Evolutionary conservation across 2,888 invertebrate species (phyloP).

Genomic region (Drosophila trichaetosa): DNA sequence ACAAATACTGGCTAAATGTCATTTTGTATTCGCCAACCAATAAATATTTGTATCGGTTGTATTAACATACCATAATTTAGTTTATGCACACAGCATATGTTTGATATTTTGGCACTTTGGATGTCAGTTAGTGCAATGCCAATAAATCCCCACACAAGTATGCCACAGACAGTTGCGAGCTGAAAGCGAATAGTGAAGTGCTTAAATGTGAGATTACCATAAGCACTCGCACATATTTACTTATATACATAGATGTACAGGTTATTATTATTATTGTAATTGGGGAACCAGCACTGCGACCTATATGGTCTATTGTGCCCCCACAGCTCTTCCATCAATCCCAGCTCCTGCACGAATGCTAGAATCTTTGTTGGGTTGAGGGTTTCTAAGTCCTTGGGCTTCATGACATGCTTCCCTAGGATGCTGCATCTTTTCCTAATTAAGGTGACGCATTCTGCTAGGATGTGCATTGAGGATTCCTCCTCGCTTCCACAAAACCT

Average conservation of each 20-base stretch:
- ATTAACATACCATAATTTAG: slow-evolving; percentile 7
- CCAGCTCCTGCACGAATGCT: no score
- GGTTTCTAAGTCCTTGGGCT: no score
- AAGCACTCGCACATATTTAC: not conserved
- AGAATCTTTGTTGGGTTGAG: no score
- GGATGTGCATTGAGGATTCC: no score
- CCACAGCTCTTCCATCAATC: no score
- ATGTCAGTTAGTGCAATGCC: slow-evolving; percentile 46
- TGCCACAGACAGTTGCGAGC: slow-evolving; percentile 3
- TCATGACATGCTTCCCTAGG: no score
- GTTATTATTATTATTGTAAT: no score
- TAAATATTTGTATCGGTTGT: slow-evolving; percentile 36
- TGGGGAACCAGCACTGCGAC: no score
- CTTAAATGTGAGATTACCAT: slow-evolving; percentile 14
- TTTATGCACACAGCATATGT: slow-evolving; percentile 24
- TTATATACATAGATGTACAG: not conserved
- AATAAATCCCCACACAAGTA: slow-evolving; percentile 35
- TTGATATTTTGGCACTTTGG: slow-evolving; percentile 28
- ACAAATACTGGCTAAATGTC: slow-evolving; percentile 51
- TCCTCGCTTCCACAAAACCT: no score
- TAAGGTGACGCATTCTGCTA: no score
- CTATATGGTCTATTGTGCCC: no score
- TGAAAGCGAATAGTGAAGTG: slow-evolving; percentile 37
- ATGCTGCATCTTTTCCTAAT: no score
- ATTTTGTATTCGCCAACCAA: slow-evolving; percentile 35